Conservation (phyloP, 2,888 invertebrate genomes). For the Neoascia interrupta region DNA sequence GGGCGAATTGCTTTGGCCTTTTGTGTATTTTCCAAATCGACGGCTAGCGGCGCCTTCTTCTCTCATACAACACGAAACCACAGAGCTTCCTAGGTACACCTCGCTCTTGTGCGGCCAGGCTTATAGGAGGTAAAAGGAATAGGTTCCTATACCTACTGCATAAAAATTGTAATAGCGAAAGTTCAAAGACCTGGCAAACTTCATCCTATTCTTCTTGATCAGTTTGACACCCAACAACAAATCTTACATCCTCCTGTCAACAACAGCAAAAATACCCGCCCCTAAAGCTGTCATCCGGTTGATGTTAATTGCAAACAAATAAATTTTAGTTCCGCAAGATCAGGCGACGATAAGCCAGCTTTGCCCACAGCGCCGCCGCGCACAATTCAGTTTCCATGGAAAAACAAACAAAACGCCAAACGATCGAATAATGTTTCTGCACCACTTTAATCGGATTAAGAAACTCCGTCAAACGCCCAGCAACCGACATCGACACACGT, state of each 20-base stretch:
- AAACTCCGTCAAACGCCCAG: slow-evolving; percentile 21
- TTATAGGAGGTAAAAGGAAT: too few species aligned
- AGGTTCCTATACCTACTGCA: too few species aligned
- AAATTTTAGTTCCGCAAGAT: slow-evolving; percentile 38
- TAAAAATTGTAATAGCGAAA: too few species aligned
- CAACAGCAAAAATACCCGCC: background rate
- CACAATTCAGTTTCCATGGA: background rate
- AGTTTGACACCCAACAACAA: background rate
- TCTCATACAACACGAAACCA: too few species aligned
- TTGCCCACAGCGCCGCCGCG: background rate
- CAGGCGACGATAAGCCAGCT: slow-evolving; percentile 9
- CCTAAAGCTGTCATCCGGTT: slow-evolving; percentile 11
- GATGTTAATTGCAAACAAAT: background rate
- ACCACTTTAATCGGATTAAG: slow-evolving; percentile 54
- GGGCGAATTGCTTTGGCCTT: too few species aligned
- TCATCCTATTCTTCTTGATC: background rate
- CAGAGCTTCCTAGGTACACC: too few species aligned
- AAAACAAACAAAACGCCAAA: background rate
- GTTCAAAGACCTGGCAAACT: slow-evolving; percentile 5
- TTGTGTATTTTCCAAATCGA: too few species aligned
- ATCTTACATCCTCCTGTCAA: background rate
- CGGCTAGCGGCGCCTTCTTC: too few species aligned
- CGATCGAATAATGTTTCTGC: slow-evolving; percentile 3
- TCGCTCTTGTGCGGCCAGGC: too few species aligned
- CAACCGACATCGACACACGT: background rate